A percentile compares a stretch with the other conserved stretches of the same genome.
Evolutionary conservation across 1,140 invertebrate genomes (phyloP).

Genomic region (Saccostrea glomerata): DNA sequence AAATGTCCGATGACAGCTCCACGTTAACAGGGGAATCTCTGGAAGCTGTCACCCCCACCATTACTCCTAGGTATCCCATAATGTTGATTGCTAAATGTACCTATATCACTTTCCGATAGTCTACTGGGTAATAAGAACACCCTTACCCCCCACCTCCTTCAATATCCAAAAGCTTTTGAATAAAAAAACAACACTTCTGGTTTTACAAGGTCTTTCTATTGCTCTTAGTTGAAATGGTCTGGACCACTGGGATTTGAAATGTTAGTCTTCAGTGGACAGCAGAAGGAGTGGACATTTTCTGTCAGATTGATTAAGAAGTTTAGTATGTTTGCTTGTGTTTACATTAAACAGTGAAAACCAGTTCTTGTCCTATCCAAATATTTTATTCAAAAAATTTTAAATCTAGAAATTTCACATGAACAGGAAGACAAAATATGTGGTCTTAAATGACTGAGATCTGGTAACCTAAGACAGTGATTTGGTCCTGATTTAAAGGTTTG

Average conservation of each 20-base stretch:
- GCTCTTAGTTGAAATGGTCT: not conserved
- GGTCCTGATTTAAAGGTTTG: slow-evolving; percentile 8
- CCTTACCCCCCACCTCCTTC: too few species aligned
- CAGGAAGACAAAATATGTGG: not conserved
- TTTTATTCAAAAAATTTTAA: too few species aligned
- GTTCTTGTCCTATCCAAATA: too few species aligned
- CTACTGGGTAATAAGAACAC: too few species aligned
- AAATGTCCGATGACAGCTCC: slow-evolving; percentile 69
- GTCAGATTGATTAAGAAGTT: too few species aligned
- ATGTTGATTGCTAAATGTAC: not conserved
- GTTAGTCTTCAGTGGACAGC: not conserved
- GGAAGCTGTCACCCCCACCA: slow-evolving; percentile 65
- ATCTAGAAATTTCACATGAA: not conserved
- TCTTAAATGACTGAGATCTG: not conserved
- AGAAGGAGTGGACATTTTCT: too few species aligned
- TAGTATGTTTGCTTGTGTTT: too few species aligned
- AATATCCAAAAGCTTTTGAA: too few species aligned
- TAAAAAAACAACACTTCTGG: too few species aligned
- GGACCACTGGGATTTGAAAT: not conserved
- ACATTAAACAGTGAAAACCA: too few species aligned
- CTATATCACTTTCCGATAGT: too few species aligned
- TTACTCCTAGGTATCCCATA: slow-evolving; percentile 55
- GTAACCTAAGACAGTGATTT: not conserved
- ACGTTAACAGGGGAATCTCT: slow-evolving; percentile 71
- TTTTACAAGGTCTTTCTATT: not conserved